Evolutionary conservation across 2,797 vertebrate species (phyloP).

Genomic region (Ctenochaetus hawaiiensis): DNA sequence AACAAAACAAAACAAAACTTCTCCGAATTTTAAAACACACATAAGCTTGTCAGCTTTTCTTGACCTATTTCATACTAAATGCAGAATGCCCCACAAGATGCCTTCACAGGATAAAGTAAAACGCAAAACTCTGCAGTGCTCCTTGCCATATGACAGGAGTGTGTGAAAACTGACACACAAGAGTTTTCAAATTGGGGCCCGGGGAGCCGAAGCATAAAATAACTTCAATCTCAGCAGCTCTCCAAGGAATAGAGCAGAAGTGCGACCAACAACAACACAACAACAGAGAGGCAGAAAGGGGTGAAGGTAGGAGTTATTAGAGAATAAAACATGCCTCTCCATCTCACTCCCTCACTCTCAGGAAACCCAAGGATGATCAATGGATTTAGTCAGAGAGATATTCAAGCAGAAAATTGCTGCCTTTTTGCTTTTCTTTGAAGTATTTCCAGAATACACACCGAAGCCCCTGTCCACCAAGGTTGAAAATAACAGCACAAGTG

Average conservation of each 20-base stretch:
- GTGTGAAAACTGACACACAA: constrained; percentile 98
- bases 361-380: constrained; percentile 98
- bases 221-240: constrained; percentile 97
- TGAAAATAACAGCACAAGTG: constrained; percentile 85
- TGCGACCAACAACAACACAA: constrained; percentile 98
- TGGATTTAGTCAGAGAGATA: constrained; percentile 99
- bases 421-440: constrained; percentile 96
- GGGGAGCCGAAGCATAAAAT: constrained; percentile 99
- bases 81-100: constrained; percentile 79
- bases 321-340: constrained; percentile 97
- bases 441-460: constrained; percentile 88
- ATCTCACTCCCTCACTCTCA: constrained; percentile 94
- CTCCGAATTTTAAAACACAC: constrained; percentile 42
- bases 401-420: constrained; percentile 99
- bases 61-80: constrained; percentile 82
- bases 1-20: constrained; percentile 36
- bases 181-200: constrained; percentile 99
- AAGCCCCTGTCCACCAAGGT: constrained; percentile 85
- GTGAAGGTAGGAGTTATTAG: constrained; percentile 99
- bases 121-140: constrained; percentile 87
- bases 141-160: constrained; percentile 93
- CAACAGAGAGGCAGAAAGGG: constrained; percentile 90
- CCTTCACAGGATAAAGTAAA: constrained; percentile 70
- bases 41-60: constrained; percentile 63
- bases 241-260: constrained; percentile 93